Evolutionary conservation across 2,113 vertebrate genomes (phyloP).

Genomic region (Aegotheles bennettii): DNA sequence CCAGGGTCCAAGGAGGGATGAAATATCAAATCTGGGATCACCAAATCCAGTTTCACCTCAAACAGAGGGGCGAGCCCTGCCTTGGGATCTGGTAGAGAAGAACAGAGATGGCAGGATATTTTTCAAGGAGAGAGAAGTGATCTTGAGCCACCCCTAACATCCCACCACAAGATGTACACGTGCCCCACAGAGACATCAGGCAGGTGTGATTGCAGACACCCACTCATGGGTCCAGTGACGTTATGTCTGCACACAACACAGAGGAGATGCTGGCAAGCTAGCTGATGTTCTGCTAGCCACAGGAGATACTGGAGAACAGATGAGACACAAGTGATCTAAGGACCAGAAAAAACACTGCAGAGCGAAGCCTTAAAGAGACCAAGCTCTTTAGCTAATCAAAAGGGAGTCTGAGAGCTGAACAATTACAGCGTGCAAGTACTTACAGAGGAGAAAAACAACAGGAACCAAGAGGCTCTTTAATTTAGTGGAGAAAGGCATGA

Average conservation of each 20-base stretch:
- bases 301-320: neutral
- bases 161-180: neutral
- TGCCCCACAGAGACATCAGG: neutral
- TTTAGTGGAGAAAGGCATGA: neutral
- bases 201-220: neutral
- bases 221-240: neutral
- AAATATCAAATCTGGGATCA: constrained; percentile 84
- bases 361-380: neutral
- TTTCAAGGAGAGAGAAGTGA: neutral
- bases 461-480: neutral
- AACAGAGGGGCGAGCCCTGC: constrained; percentile 78
- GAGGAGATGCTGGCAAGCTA: neutral
- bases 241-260: neutral
- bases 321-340: neutral
- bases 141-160: neutral
- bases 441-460: neutral
- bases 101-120: neutral
- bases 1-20: constrained; percentile 82
- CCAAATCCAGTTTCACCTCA: constrained; percentile 83
- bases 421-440: neutral
- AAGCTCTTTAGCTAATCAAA: neutral
- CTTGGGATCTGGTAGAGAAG: constrained; percentile 71
- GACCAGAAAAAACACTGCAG: neutral
- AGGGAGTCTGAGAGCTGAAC: neutral
- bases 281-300: neutral